Conservation (phyloP, 2,113 vertebrate species). For the Tiliqua scincoides region DNA sequence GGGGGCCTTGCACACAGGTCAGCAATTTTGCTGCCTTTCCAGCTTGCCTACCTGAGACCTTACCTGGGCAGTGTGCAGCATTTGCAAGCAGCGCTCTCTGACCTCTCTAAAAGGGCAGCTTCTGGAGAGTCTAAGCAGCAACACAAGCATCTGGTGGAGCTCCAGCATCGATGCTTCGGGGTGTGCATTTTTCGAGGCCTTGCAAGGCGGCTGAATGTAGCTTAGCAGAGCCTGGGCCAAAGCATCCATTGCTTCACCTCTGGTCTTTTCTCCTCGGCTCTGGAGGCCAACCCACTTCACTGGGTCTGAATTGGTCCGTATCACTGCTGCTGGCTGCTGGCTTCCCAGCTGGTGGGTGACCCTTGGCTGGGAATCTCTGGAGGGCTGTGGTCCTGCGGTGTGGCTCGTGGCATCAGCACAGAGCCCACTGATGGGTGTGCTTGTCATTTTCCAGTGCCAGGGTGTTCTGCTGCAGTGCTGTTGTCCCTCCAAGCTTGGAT, state of each 20-base stretch:
- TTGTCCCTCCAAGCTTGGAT: too few species aligned
- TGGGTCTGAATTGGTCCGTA: background rate
- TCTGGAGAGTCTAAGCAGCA: constrained; percentile 68
- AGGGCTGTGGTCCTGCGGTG: background rate
- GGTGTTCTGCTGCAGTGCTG: background rate
- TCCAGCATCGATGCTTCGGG: constrained; percentile 35
- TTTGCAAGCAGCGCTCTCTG: constrained; percentile 47
- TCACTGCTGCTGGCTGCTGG: background rate
- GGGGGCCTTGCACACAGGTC: background rate
- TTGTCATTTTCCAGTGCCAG: background rate
- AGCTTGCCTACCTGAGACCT: background rate
- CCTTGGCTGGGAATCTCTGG: background rate
- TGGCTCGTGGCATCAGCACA: background rate
- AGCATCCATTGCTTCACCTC: constrained; percentile 66
- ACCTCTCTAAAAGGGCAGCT: constrained; percentile 72
- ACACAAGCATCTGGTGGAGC: constrained; percentile 63
- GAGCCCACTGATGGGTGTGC: background rate
- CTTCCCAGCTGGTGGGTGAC: too few species aligned
- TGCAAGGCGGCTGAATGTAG: constrained; percentile 37
- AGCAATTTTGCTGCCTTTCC: background rate
- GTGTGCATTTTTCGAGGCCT: background rate
- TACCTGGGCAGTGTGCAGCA: constrained; percentile 71
- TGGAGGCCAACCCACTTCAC: constrained; percentile 64
- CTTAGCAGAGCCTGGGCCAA: constrained; percentile 57
- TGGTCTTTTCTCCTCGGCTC: constrained; percentile 66